Evolutionary conservation across 2,888 invertebrate species (phyloP), one percentile per base, ranked within the genome.

Genomic region (Spilosoma lubricipeda): DNA sequence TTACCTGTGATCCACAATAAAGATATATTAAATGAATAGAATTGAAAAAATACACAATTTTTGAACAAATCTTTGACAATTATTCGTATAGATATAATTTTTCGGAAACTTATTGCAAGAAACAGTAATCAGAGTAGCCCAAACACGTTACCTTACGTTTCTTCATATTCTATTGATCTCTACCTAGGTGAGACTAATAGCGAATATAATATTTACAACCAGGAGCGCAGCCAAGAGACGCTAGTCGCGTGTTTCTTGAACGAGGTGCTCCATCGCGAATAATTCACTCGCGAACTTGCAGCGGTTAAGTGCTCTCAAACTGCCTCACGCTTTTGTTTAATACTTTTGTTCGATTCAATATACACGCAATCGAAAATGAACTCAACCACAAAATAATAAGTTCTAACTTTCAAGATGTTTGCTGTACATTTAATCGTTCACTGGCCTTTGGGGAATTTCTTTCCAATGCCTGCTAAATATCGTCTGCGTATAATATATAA

Each of bases 281-380:
- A 83, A 83, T 81, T 83, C 78, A 83, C 67, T 70, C 75, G 63
- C 68, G 74, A 75, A 80, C 79, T 76, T 76, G 81, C 80, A 76
- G 77, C 79, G 76, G 76, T 79, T 84, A 82, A 84, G 82, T 84
- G 83, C 83, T 80, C 77, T 76, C 75, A 65, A 72, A 73, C 77
- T 74, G 70, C 75, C 63, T 56, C 63, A 72, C 79, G 78, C 78
- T 78, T 77, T 77, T 74, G 77, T 74, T 77, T 80, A 77, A 79
- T 77, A 79, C 76, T 78, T 76, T 72, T 70, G 77, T 74, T 11
- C 75, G 42, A 63, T 33, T 18, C 13, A 77, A 73, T 66, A 63
- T 27, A 66, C 67, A 78, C 71, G 67, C 33, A 67, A 72, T 52
- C 42, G 33, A 67, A 67, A 67, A 67, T 11, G 4, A 45, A 67